Conservation (phyloP, 2,888 invertebrate species). For the Pachydiplax longipennis region DNA sequence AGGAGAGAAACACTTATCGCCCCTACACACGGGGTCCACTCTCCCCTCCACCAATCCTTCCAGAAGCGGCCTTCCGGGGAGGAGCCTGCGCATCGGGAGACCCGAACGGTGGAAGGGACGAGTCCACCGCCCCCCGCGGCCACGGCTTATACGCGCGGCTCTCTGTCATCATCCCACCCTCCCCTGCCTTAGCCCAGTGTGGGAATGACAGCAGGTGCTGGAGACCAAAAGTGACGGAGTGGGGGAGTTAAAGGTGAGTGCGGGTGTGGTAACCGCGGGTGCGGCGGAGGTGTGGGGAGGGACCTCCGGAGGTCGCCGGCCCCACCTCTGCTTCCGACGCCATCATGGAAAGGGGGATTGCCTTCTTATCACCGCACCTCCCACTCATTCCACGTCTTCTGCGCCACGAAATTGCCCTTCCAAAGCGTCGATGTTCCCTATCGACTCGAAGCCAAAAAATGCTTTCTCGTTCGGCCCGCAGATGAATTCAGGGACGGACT, state of each 20-base stretch:
- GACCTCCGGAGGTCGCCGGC: not conserved
- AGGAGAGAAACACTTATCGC: not conserved
- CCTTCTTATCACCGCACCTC: not conserved
- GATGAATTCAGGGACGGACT: too few species aligned
- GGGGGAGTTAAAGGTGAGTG: not conserved
- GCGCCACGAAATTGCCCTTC: too few species aligned
- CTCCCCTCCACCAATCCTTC: not conserved
- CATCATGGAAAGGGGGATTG: not conserved
- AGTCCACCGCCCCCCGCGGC: not conserved
- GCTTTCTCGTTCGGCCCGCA: too few species aligned
- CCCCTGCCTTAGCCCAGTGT: not conserved
- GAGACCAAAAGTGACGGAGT: not conserved
- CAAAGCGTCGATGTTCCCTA: too few species aligned
- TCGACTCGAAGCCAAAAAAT: too few species aligned
- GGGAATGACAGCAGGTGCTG: constrained; percentile 20
- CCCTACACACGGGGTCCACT: not conserved
- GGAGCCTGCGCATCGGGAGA: constrained; percentile 26
- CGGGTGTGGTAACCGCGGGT: not conserved
- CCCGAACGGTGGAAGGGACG: not conserved
- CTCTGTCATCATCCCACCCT: not conserved
- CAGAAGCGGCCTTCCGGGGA: not conserved
- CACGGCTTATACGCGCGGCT: not conserved
- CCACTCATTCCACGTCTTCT: not conserved
- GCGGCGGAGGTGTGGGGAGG: not conserved
- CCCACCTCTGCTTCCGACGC: not conserved